Conservation (phyloP, 2,888 invertebrate genomes). For the Nomada goodeniana region DNA sequence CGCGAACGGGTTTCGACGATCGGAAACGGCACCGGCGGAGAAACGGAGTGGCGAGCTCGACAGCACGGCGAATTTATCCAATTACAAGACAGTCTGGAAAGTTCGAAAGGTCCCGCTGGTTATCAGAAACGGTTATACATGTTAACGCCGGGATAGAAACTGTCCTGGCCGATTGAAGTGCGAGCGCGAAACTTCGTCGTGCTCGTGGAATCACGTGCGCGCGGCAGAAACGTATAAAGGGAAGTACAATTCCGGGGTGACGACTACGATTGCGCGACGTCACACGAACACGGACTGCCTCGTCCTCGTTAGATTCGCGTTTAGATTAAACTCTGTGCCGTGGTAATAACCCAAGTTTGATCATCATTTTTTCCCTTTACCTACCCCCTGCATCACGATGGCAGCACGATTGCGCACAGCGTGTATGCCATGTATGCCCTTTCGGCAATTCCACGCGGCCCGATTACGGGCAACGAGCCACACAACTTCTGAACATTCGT, state of each 20-base stretch:
- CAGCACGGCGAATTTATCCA: slow-evolving; percentile 30
- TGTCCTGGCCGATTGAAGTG: background rate
- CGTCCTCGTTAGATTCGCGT: slow-evolving; percentile 80
- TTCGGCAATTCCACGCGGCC: slow-evolving; percentile 32
- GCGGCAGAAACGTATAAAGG: background rate
- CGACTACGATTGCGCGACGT: slow-evolving; percentile 37
- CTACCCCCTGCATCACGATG: background rate
- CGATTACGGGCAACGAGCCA: slow-evolving; percentile 41
- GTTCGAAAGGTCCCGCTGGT: slow-evolving; percentile 40
- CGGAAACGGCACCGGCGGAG: no score
- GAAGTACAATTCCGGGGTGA: slow-evolving; percentile 47
- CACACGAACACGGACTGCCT: slow-evolving; percentile 35
- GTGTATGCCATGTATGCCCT: background rate
- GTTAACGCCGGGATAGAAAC: slow-evolving; percentile 37
- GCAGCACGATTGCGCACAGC: slow-evolving; percentile 19
- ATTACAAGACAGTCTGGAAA: slow-evolving; percentile 36
- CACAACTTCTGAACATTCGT: slow-evolving; percentile 52
- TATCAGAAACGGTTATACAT: slow-evolving; percentile 47
- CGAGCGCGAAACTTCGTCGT: background rate
- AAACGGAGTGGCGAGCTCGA: background rate
- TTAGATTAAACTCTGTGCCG: slow-evolving; percentile 75
- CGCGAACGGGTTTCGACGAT: background rate
- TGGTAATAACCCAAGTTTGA: slow-evolving; percentile 75
- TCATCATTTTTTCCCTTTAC: slow-evolving; percentile 60
- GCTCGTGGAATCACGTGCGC: background rate